These are phyloP conservation scores for Drosophila teissieri DNA, from an alignment of 1,140 invertebrate genomes.

Conservation along the genomic window DNA sequence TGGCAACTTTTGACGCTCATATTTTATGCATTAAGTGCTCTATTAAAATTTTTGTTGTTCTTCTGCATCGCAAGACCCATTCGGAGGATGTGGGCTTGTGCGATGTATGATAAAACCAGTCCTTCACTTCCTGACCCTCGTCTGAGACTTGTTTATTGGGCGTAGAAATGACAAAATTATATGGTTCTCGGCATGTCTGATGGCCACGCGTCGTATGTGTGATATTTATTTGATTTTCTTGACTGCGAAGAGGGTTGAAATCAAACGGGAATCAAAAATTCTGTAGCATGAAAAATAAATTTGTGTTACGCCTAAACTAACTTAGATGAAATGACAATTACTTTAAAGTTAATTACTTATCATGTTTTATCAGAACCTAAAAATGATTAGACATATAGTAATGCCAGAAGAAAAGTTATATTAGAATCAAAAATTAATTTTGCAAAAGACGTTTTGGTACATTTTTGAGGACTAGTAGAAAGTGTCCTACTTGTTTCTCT, in stretches of 20 bases:
- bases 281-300: neutral
- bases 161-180: slow-evolving; percentile 59
- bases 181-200: slow-evolving; percentile 47
- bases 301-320: neutral
- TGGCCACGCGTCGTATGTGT: slow-evolving; percentile 44
- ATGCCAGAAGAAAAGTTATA: too few relatives aligned
- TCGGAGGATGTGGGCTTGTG: slow-evolving; percentile 2
- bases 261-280: neutral
- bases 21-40: slow-evolving; percentile 75
- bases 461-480: too few relatives aligned
- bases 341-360: too few relatives aligned
- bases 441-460: too few relatives aligned
- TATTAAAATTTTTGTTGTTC: slow-evolving; percentile 67
- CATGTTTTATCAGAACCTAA: too few relatives aligned
- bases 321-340: too few relatives aligned
- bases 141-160: slow-evolving; percentile 45
- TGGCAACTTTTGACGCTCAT: slow-evolving; percentile 63
- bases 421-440: too few relatives aligned
- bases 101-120: neutral
- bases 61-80: slow-evolving; percentile 6
- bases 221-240: slow-evolving; percentile 61
- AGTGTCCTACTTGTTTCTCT: neutral
- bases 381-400: too few relatives aligned
- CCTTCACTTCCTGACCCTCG: slow-evolving; percentile 30
- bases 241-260: neutral